phyloP scores from a whole-genome alignment of 2,797 vertebrate species.

The Pelodytes ibericus region DNA sequence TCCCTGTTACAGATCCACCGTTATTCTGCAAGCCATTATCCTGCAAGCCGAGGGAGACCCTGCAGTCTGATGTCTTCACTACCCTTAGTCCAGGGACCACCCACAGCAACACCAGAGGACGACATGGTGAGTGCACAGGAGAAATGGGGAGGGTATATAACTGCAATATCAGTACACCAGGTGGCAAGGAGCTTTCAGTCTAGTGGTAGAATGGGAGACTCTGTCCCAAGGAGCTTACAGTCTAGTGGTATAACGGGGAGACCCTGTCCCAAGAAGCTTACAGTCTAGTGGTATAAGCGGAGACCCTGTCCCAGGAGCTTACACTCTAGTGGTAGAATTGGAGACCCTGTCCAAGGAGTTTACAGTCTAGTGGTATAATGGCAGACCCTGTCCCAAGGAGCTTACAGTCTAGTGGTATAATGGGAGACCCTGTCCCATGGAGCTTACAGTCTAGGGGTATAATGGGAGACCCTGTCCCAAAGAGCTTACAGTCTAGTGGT shows the following conservation, averaged over 20 bases:
- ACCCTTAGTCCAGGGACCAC: slow-evolving; percentile 38
- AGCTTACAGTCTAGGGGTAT: background rate
- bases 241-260: background rate
- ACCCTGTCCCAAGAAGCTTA: slow-evolving; percentile 2
- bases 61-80: slow-evolving; percentile 12
- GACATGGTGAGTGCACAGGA: slow-evolving; percentile 50
- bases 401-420: slow-evolving; percentile 12
- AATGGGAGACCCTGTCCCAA: background rate
- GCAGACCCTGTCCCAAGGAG: background rate
- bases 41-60: slow-evolving; percentile 32
- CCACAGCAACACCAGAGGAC: slow-evolving; percentile 19
- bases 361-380: background rate
- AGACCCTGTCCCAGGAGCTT: background rate
- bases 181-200: background rate
- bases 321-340: background rate
- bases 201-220: background rate
- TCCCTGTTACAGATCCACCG: slow-evolving; percentile 46
- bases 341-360: slow-evolving; percentile 1
- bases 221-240: slow-evolving; percentile 2
- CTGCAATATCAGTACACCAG: too few species aligned
- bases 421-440: background rate
- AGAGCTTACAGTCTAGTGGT: slow-evolving; percentile 13
- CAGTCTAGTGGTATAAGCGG: background rate
- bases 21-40: slow-evolving; percentile 24
- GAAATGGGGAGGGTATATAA: background rate